Evolutionary conservation across 2,113 vertebrate genomes (phyloP), one percentile per base, ranked within the genome.

Genomic region (Rhadina sibilatrix): DNA sequence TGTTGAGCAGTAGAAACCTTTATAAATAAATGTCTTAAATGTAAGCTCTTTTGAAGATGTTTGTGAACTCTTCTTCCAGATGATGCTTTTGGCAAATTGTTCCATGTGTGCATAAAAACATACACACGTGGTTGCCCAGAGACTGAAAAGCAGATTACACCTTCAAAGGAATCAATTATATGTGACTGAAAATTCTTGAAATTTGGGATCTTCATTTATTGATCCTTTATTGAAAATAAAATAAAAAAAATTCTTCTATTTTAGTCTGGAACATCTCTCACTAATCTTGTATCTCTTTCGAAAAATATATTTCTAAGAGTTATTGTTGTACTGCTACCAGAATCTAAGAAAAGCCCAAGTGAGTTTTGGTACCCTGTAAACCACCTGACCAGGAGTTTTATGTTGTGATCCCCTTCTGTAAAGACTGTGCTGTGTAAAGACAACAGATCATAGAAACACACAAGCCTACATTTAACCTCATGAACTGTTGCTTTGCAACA

Each of bases 301-400:
- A 95, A 96, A 93, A 94, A 52, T 53, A 6, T 8, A 12, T 82
- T 82, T 90, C 42, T 69, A 40, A 50, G 88, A 86, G 42, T 49
- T 60, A 33, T 30, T 47, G 19, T 64, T 75, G 19, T 78, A 31
- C 53, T 92, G 9, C 18, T 88, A 91, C 68, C 83, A 56, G 89
- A 95, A 94, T 63, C 66, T 81, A 57, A 88, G 83, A 77, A 94
- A 93, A 63, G 27, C 52, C 60, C 81, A 88, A 71, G 74, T 77
- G 83, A 86, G 28, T 90, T 97, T 96, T 94, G 33, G 88, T 72
- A 65, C 61, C 50, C 47, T 76, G 42, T 85, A 56, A 87, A 66
- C 74, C 94, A 77, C 63, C 64, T 96, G 87, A 33, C 60, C 89
- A 87, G 71, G 42, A 94, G 57, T 31, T 95, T 83, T 54, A 54